Evolutionary conservation across 1,140 invertebrate species (phyloP), one percentile per base, ranked within the genome.

Genomic region (Bombus breviceps): DNA sequence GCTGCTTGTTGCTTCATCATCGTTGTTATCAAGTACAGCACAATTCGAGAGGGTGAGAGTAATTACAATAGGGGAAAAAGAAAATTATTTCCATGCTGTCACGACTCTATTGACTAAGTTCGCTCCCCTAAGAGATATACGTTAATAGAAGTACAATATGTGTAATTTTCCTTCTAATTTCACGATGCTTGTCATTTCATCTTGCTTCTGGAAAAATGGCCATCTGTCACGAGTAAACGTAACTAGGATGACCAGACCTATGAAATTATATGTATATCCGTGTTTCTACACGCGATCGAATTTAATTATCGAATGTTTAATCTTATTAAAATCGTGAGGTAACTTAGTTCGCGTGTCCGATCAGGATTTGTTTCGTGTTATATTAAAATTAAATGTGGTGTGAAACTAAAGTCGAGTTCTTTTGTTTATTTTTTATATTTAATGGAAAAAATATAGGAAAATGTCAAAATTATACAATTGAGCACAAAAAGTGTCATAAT

Each of bases 81-180:
- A 78, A 69, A 57, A 53, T 69, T 53, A 77, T 83, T 83, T 83
- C 9, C 64, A 37, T 47, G 18, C 34, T 69, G 47, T 69, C 82
- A 59, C 64, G 74, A 59, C 37, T 71, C 64, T n/a, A 75, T 82
- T 41, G 37, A 47, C 37, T 53, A 8, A 9, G 25, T 57, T 28
- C 8, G 0, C 12, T 18, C 15, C n/a, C 81, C 28, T 22, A 13
- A 6, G 10, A n/a, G 8, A 28, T 13, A 28, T 32, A 22, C 22
- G 34, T 43, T 78, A 39, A 59, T 71, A 57, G 37, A 34, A 22
- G 34, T 43, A 53, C 18, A 53, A 53, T 53, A 69, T 78, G 43
- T 78, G 74, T 59, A 69, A 78, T 78, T 71, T 78, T 41, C 69
- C 28, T 69, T 71, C 47, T 15, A 83, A 83, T 78, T 77, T 25